phyloP scores from a whole-genome alignment of 2,888 invertebrate genomes.

The Heliconius sara region DNA sequence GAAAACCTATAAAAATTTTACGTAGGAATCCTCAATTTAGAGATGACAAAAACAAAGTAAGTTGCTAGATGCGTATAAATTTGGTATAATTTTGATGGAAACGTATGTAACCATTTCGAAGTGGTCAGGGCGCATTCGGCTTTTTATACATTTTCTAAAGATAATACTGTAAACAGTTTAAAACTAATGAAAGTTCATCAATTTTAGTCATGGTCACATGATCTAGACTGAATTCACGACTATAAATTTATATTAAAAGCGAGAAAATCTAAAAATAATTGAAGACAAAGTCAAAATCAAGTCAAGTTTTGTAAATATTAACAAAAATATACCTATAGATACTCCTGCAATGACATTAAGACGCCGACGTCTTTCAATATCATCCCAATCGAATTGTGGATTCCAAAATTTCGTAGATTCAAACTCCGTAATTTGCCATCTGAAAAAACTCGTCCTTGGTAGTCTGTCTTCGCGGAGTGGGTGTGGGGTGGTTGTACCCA shows the following conservation, averaged over 20 bases:
- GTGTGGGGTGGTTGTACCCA: constrained; percentile 44
- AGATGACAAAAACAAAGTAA: no score
- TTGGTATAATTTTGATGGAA: no score
- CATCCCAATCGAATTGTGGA: constrained; percentile 43
- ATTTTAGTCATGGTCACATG: no score
- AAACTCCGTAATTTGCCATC: constrained; percentile 48
- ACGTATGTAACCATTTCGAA: no score
- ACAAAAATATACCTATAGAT: constrained; percentile 46
- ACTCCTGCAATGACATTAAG: constrained; percentile 45
- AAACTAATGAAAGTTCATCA: not conserved
- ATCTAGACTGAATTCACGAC: no score
- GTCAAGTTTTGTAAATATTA: not conserved
- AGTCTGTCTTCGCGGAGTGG: constrained; percentile 28
- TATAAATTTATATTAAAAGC: no score
- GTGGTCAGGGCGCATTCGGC: not conserved
- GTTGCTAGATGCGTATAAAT: no score
- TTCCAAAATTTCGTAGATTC: constrained; percentile 28
- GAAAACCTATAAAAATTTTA: not conserved
- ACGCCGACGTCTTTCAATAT: constrained; percentile 39
- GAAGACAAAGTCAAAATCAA: no score
- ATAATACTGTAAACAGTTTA: not conserved
- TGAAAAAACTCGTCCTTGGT: constrained; percentile 47
- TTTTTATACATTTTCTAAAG: no score
- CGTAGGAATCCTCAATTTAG: no score
- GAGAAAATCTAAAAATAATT: no score